Conservation (phyloP, 2,888 invertebrate genomes). For the Lutraria lutraria region DNA sequence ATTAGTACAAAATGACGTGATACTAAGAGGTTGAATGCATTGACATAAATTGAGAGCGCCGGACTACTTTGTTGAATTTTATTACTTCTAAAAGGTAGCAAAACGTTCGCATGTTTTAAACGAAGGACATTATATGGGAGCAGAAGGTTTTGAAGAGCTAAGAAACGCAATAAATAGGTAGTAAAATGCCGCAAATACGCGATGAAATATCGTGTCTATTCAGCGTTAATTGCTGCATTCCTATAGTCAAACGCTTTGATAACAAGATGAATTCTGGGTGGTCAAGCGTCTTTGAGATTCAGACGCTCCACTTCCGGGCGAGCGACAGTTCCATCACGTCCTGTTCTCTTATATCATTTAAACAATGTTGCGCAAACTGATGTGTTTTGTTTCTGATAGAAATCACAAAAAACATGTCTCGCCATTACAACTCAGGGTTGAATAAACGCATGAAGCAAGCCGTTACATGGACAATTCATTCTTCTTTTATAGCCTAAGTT, state of each 20-base stretch:
- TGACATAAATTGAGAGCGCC: background rate
- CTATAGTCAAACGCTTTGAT: background rate
- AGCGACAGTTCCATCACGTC: background rate
- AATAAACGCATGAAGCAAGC: background rate
- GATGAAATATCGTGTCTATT: background rate
- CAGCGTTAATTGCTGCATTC: background rate
- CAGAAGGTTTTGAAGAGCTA: background rate
- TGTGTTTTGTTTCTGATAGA: too few species aligned
- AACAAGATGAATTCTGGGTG: slow-evolving; percentile 11
- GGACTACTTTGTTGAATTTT: background rate
- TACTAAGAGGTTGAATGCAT: background rate
- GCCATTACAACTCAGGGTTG: background rate
- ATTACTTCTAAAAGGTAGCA: background rate
- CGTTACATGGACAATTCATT: background rate
- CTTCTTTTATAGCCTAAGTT: background rate
- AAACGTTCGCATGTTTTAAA: background rate
- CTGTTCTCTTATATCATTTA: too few species aligned
- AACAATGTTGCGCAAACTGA: too few species aligned
- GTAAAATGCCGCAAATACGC: background rate
- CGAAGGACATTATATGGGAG: background rate
- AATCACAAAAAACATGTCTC: background rate
- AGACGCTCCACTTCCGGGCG: background rate
- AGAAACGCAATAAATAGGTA: background rate
- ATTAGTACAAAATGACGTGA: background rate
- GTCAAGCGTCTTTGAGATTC: slow-evolving; percentile 6